Percentiles rank a stretch among this genome's conserved stretches.
Evolutionary conservation across 2,888 invertebrate genomes (phyloP).

Genomic region (Thyatira batis): DNA sequence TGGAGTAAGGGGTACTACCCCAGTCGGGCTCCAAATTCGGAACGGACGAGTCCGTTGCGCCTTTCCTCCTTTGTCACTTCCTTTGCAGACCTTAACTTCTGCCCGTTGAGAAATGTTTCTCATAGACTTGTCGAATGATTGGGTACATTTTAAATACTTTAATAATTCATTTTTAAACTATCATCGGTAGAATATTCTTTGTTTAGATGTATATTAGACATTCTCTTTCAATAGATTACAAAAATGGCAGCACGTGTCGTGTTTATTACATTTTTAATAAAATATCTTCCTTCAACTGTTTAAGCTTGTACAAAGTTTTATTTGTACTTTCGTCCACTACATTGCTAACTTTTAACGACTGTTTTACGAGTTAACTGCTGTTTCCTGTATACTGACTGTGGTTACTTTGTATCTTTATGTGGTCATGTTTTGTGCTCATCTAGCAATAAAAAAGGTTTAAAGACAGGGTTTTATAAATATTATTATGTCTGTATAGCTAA

Average conservation of each 20-base stretch:
- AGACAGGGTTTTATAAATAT: not conserved
- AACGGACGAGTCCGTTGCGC: no score
- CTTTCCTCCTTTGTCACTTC: no score
- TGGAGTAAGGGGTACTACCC: no score
- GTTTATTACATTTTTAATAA: not conserved
- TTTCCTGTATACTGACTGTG: not conserved
- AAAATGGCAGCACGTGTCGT: not conserved
- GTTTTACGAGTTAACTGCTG: constrained; percentile 2
- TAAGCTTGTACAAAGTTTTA: constrained; percentile 3
- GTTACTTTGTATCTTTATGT: constrained; percentile 2
- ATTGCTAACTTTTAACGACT: constrained; percentile 4
- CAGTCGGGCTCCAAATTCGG: no score
- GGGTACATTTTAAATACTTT: no score
- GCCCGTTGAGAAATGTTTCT: no score
- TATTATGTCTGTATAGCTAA: no score
- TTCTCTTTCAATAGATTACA: not conserved
- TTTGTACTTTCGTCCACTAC: not conserved
- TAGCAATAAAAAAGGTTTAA: not conserved
- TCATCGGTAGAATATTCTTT: no score
- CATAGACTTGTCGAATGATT: no score
- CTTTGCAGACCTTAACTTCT: no score
- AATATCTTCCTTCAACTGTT: not conserved
- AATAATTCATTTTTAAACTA: no score
- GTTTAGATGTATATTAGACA: no score
- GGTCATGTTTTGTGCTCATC: not conserved